Percentiles rank a stretch among this genome's conserved stretches.
phyloP scores from a whole-genome alignment of 2,797 vertebrate species.

The Melanotaenia nigrans region DNA sequence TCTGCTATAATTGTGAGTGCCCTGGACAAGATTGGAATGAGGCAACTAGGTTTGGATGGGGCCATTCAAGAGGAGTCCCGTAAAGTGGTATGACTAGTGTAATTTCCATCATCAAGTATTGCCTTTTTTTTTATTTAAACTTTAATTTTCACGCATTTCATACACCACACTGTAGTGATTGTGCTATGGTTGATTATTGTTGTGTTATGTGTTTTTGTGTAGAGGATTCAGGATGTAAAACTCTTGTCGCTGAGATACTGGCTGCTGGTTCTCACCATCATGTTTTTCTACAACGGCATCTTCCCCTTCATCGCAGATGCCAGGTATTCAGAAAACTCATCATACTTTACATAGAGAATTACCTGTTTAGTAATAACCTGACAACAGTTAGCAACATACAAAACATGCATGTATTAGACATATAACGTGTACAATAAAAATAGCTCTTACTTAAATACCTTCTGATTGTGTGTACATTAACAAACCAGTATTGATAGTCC shows the following conservation, averaged over 20 bases:
- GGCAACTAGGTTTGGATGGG: slow-evolving; percentile 85
- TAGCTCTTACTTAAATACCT: neutral
- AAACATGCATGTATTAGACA: neutral
- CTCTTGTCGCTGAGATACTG: slow-evolving; percentile 83
- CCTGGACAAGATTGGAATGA: slow-evolving; percentile 86
- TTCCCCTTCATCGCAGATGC: slow-evolving; percentile 88
- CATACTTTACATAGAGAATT: neutral
- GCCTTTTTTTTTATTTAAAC: neutral
- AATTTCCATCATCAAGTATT: neutral
- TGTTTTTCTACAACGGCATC: slow-evolving; percentile 89
- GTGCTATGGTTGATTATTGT: neutral
- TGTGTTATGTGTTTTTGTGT: slow-evolving; percentile 42
- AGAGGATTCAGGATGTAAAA: slow-evolving; percentile 84
- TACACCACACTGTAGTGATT: neutral
- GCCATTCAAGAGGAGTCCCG: slow-evolving; percentile 84
- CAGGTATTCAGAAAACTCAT: slow-evolving; percentile 67
- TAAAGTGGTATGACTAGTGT: slow-evolving; percentile 79
- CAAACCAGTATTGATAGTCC: neutral
- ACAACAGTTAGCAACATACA: neutral
- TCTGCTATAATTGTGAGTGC: slow-evolving; percentile 82
- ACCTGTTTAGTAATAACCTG: neutral
- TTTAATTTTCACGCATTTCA: neutral
- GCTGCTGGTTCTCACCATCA: slow-evolving; percentile 88
- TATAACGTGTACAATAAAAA: too few species aligned
- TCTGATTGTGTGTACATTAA: neutral